A percentile compares a stretch with the other conserved stretches of the same genome.
Evolutionary conservation across 2,888 invertebrate species (phyloP).

Genomic region (Tricholauxania praeusta): DNA sequence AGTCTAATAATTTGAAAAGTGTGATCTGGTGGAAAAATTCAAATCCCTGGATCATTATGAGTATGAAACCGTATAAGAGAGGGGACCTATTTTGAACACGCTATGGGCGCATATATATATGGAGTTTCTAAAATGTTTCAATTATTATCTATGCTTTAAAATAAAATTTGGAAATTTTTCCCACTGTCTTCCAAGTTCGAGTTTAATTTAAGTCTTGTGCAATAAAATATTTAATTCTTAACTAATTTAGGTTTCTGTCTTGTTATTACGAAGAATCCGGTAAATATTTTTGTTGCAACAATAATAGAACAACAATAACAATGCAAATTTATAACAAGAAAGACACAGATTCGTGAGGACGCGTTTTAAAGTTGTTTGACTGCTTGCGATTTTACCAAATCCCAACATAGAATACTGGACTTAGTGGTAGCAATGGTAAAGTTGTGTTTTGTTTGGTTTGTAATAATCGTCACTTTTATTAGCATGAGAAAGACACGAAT

Average conservation of each 20-base stretch:
- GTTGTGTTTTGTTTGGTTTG: neutral
- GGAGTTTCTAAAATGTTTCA: no score
- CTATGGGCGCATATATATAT: no score
- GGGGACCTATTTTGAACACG: no score
- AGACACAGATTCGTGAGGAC: slow-evolving; percentile 15
- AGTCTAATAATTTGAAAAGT: no score
- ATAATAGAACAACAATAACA: slow-evolving; percentile 44
- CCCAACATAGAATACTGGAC: neutral
- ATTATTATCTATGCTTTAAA: neutral
- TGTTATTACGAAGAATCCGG: slow-evolving; percentile 2
- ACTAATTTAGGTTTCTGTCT: neutral
- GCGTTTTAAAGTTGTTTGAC: slow-evolving; percentile 2
- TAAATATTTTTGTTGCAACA: slow-evolving; percentile 42
- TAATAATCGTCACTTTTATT: slow-evolving; percentile 3
- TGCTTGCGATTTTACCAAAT: neutral
- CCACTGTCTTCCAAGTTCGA: slow-evolving; percentile 1
- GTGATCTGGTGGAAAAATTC: no score
- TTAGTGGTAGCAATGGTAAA: neutral
- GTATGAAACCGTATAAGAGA: no score
- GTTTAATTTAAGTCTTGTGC: neutral
- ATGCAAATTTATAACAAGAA: slow-evolving; percentile 1
- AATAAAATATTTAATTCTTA: neutral
- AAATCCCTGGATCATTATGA: no score
- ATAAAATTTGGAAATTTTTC: neutral
- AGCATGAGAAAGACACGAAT: slow-evolving; percentile 5